phyloP scores from a whole-genome alignment of 2,113 vertebrate genomes.

The Microcebus lehilahytsara region DNA sequence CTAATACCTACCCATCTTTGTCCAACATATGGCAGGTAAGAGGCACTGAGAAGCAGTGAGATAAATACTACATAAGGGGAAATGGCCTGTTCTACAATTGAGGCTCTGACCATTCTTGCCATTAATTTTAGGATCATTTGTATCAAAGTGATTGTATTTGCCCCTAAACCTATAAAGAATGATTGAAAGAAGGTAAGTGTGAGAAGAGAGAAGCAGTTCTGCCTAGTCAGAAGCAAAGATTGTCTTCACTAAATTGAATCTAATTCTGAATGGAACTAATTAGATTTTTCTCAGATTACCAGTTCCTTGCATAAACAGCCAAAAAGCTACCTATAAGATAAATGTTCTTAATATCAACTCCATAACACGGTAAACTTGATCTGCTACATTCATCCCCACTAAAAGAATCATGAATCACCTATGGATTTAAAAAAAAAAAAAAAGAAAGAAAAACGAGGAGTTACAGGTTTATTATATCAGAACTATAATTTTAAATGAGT shows the following conservation, averaged over 20 bases:
- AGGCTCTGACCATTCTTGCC: neutral
- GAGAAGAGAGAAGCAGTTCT: neutral
- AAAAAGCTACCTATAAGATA: conserved; percentile 62
- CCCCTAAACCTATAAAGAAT: neutral
- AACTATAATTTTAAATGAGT: conserved; percentile 26
- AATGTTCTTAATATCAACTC: conserved; percentile 71
- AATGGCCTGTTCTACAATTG: neutral
- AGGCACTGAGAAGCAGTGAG: neutral
- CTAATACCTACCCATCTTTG: neutral
- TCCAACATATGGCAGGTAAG: neutral
- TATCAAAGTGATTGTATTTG: conserved; percentile 31
- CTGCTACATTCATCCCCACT: neutral
- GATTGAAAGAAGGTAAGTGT: conserved; percentile 13
- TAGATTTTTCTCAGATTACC: conserved; percentile 64
- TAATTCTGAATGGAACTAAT: conserved; percentile 48
- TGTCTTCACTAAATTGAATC: conserved; percentile 44
- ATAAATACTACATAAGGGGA: neutral
- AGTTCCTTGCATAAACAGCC: conserved; percentile 48
- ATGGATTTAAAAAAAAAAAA: neutral
- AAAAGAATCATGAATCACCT: conserved; percentile 47
- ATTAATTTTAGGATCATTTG: conserved; percentile 50
- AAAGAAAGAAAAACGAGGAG: conserved; percentile 29
- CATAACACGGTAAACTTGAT: conserved; percentile 38
- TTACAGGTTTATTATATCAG: neutral
- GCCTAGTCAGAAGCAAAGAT: conserved; percentile 16